These are phyloP conservation scores for Macrosiphum euphorbiae DNA, from an alignment of 2,888 invertebrate genomes.

Conservation along the genomic window DNA sequence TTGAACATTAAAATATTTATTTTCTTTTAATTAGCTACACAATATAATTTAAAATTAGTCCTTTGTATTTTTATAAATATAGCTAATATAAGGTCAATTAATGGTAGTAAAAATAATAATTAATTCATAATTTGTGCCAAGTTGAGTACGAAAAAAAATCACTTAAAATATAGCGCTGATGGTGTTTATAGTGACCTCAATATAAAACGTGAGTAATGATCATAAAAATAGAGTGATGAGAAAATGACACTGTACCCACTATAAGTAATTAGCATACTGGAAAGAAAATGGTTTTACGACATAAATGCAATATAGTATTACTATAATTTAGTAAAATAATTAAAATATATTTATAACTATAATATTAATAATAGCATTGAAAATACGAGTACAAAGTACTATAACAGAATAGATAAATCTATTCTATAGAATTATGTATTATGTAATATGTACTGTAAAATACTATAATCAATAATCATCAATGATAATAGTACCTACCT, in stretches of 20 bases:
- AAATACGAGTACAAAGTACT: not conserved
- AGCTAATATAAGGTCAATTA: slow-evolving; percentile 51
- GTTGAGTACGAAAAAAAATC: slow-evolving; percentile 50
- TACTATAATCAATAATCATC: not conserved
- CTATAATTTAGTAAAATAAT: not conserved
- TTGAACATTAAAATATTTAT: not conserved
- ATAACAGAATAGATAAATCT: no score
- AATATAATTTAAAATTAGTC: not conserved
- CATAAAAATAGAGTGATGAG: slow-evolving; percentile 63
- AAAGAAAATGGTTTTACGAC: slow-evolving; percentile 34
- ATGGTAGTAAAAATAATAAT: slow-evolving; percentile 58
- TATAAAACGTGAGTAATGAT: slow-evolving; percentile 58
- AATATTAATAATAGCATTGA: not conserved
- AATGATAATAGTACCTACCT: not conserved
- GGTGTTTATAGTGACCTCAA: slow-evolving; percentile 56
- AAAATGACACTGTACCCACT: slow-evolving; percentile 44
- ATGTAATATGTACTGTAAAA: not conserved
- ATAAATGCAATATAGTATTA: not conserved
- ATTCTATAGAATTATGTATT: not conserved
- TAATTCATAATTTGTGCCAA: slow-evolving; percentile 56
- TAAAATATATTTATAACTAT: not conserved
- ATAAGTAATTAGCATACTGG: slow-evolving; percentile 48
- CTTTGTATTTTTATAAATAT: not conserved
- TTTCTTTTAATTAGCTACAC: not conserved
- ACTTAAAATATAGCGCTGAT: slow-evolving; percentile 50